phyloP scores from a whole-genome alignment of 2,113 vertebrate genomes.

The Chamaetylas fuelleborni region DNA sequence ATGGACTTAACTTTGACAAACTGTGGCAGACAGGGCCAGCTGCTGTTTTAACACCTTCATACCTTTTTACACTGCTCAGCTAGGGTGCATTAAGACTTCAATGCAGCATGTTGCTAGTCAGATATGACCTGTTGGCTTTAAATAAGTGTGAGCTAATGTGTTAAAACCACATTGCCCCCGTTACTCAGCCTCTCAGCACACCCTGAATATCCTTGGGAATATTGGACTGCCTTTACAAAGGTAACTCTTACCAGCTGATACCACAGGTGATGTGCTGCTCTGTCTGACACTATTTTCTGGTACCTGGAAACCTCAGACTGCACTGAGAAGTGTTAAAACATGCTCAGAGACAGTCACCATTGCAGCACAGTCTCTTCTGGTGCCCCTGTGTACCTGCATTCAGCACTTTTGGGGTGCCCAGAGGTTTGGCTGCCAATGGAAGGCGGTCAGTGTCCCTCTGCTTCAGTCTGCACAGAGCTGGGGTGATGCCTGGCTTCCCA shows the following conservation, averaged over 20 bases:
- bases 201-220: background rate
- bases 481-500: background rate
- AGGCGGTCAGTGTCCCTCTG: accelerated
- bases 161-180: background rate
- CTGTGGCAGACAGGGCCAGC: background rate
- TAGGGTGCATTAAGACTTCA: background rate
- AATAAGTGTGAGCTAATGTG: background rate
- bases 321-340: background rate
- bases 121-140: background rate
- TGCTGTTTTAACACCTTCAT: background rate
- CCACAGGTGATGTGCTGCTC: background rate
- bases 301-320: background rate
- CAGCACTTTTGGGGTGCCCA: background rate
- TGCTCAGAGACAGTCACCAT: background rate
- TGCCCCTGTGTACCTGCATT: background rate
- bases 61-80: background rate
- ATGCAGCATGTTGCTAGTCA: background rate
- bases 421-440: background rate
- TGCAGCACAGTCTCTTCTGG: background rate
- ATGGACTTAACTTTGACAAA: background rate
- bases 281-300: background rate
- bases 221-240: background rate
- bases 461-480: accelerated
- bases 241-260: background rate
- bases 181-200: background rate